Conservation (phyloP, 2,113 vertebrate genomes). For the Indicator indicator region DNA sequence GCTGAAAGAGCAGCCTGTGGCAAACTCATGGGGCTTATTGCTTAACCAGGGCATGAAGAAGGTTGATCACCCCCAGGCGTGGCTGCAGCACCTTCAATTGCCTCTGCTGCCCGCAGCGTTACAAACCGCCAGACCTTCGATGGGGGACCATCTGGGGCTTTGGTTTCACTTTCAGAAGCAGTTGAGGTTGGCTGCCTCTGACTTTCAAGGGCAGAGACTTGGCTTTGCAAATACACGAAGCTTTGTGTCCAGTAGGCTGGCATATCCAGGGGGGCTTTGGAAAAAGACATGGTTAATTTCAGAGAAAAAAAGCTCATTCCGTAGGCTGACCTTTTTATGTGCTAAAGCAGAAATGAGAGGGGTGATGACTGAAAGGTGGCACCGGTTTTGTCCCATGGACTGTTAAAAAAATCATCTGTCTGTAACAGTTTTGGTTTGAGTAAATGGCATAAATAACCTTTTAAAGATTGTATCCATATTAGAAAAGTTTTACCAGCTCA, state of each 20-base stretch:
- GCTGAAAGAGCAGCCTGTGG: neutral
- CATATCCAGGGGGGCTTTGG: neutral
- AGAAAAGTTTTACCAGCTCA: neutral
- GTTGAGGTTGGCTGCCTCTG: neutral
- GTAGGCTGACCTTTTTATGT: neutral
- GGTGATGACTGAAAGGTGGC: neutral
- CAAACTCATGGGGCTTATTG: neutral
- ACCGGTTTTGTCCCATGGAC: neutral
- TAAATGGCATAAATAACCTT: neutral
- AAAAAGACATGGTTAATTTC: neutral
- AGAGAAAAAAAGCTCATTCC: neutral
- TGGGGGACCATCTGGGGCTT: neutral
- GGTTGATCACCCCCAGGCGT: neutral
- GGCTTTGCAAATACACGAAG: neutral
- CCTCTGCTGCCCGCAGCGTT: neutral
- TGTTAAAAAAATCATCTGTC: neutral
- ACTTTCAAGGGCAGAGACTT: neutral
- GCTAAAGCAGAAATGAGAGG: neutral
- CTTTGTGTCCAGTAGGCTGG: neutral
- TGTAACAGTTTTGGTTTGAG: neutral
- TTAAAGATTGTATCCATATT: neutral
- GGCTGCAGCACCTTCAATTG: neutral
- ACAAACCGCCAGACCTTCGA: neutral
- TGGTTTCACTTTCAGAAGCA: neutral
- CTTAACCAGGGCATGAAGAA: neutral